A percentile compares a stretch with the other conserved stretches of the same genome.
phyloP scores from a whole-genome alignment of 1,140 invertebrate genomes.

The Brachystomella parvula region DNA sequence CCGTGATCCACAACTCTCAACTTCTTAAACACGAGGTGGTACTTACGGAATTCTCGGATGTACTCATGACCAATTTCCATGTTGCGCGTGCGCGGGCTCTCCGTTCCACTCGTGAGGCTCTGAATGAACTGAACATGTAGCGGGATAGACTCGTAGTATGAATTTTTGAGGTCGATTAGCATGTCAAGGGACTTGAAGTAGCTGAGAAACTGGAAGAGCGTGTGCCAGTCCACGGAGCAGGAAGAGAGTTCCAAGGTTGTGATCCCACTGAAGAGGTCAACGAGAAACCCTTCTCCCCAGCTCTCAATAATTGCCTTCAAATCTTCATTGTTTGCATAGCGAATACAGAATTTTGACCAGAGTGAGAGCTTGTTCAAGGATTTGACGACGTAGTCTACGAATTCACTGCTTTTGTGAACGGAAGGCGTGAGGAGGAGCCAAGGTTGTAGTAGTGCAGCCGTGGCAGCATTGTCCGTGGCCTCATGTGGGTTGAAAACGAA shows the following conservation, averaged over 20 bases:
- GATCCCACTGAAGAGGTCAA: not conserved
- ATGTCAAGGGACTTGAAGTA: constrained; percentile 10
- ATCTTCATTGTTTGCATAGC: not conserved
- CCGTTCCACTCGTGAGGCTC: not conserved
- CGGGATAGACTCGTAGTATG: constrained; percentile 1
- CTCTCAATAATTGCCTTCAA: not conserved
- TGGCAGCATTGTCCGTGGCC: not conserved
- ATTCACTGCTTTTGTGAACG: not conserved
- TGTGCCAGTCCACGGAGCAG: constrained; percentile 6
- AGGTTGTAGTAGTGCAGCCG: not conserved
- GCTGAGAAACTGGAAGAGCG: constrained; percentile 9
- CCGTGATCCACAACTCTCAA: not conserved
- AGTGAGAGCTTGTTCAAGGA: not conserved
- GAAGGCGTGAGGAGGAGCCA: not conserved
- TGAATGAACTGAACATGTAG: not conserved
- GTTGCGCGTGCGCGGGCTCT: not conserved
- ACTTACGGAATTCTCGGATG: not conserved
- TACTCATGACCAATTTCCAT: not conserved
- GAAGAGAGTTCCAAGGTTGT: not conserved
- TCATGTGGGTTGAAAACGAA: constrained; percentile 4
- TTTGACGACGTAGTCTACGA: not conserved
- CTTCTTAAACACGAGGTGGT: not conserved
- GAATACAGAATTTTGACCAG: not conserved
- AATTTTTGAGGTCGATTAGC: not conserved
- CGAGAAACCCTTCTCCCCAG: not conserved